Conservation (phyloP, 2,797 vertebrate genomes). For the Chrosomus eos region DNA sequence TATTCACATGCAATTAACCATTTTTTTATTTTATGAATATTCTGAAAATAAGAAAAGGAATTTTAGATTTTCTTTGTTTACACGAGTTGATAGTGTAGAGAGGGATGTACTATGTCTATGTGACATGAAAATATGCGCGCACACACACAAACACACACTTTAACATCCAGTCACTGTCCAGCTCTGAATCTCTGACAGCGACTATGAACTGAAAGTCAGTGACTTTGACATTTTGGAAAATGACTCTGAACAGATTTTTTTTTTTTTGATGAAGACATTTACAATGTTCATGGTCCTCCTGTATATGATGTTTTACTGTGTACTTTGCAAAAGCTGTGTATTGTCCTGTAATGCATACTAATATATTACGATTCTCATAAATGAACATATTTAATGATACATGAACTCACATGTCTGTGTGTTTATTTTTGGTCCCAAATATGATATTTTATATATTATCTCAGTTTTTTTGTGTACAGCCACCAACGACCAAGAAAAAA, state of each 20-base stretch:
- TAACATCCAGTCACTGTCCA: slow-evolving; percentile 48
- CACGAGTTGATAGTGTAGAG: slow-evolving; percentile 55
- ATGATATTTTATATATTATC: neutral
- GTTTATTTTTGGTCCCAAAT: slow-evolving; percentile 65
- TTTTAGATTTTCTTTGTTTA: slow-evolving; percentile 66
- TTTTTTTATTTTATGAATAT: slow-evolving; percentile 73
- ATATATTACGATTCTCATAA: slow-evolving; percentile 99
- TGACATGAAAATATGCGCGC: slow-evolving; percentile 14
- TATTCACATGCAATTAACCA: slow-evolving; percentile 77
- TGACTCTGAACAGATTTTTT: slow-evolving; percentile 58
- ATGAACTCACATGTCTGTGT: slow-evolving; percentile 85
- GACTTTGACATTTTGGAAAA: slow-evolving; percentile 57
- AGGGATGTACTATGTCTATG: slow-evolving; percentile 51
- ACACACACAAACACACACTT: slow-evolving; percentile 36
- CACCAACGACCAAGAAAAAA: neutral
- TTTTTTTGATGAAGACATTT: slow-evolving; percentile 62
- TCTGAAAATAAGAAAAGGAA: slow-evolving; percentile 64
- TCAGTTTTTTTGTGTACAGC: neutral
- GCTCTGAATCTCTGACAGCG: slow-evolving; percentile 33
- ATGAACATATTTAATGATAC: slow-evolving; percentile 99
- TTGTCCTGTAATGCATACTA: slow-evolving; percentile 97
- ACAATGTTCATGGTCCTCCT: slow-evolving; percentile 81
- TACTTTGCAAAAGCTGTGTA: slow-evolving; percentile 86
- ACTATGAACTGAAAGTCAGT: slow-evolving; percentile 19
- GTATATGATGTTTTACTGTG: slow-evolving; percentile 91